Evolutionary conservation across 2,797 vertebrate species (phyloP).

Genomic region (Triplophysa yarkandensis): DNA sequence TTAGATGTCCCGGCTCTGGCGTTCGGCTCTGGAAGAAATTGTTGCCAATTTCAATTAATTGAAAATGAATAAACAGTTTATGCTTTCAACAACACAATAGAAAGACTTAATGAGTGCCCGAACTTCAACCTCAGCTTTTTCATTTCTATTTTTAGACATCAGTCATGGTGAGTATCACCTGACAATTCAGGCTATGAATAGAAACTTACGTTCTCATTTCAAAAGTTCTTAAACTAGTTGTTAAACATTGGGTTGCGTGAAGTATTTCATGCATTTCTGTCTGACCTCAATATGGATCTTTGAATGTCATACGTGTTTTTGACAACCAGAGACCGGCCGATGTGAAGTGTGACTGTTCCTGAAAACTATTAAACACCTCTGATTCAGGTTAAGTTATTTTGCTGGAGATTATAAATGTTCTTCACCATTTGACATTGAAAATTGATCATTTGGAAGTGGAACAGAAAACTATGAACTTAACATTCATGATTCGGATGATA

Average conservation of each 20-base stretch:
- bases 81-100: conserved; percentile 6
- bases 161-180: conserved; percentile 2
- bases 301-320: not conserved
- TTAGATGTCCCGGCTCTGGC: not conserved
- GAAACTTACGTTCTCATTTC: conserved; percentile 17
- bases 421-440: conserved; percentile 18
- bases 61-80: not conserved
- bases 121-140: conserved; percentile 12
- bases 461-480: conserved; percentile 6
- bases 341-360: conserved; percentile 22
- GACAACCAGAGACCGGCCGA: conserved; percentile 4
- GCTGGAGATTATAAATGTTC: conserved; percentile 32
- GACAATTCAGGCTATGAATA: conserved; percentile 22
- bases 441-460: conserved; percentile 10
- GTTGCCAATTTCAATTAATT: not conserved
- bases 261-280: not conserved
- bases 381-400: conserved; percentile 27
- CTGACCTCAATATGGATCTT: not conserved
- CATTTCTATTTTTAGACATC: conserved; percentile 33
- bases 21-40: not conserved
- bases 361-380: conserved; percentile 41
- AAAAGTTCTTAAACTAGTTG: conserved; percentile 4
- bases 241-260: conserved; percentile 4
- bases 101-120: not conserved
- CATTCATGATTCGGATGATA: not conserved